Evolutionary conservation across 2,113 vertebrate genomes (phyloP).

Genomic region (Cochlearius cochlearius): DNA sequence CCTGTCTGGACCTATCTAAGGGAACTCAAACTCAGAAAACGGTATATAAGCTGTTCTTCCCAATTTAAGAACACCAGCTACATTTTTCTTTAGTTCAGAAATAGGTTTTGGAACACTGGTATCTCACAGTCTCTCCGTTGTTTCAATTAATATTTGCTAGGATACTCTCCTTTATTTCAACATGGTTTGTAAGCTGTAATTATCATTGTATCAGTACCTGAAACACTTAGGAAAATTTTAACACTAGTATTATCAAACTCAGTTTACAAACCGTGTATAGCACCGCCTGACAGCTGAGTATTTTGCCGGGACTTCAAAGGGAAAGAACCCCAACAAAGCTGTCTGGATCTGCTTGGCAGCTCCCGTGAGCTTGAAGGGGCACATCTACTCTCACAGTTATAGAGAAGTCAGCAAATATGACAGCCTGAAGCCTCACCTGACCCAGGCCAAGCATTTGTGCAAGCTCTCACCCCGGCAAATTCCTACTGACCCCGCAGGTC

Average conservation of each 20-base stretch:
- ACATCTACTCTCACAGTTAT: neutral
- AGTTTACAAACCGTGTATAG: neutral
- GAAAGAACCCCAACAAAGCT: neutral
- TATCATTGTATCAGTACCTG: neutral
- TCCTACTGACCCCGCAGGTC: neutral
- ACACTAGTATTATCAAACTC: neutral
- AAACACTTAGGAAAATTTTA: neutral
- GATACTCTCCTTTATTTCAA: neutral
- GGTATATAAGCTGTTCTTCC: neutral
- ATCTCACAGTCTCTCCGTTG: neutral
- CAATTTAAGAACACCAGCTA: neutral
- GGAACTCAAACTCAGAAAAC: neutral
- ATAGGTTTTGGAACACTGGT: neutral
- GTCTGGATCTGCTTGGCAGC: neutral
- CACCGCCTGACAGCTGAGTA: neutral
- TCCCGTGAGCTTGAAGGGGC: neutral
- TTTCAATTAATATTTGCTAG: neutral
- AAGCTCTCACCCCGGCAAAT: neutral
- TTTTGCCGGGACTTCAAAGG: neutral
- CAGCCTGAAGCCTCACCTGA: neutral
- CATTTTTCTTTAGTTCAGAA: neutral
- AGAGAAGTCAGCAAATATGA: accelerated
- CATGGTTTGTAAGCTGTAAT: neutral
- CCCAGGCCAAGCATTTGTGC: neutral
- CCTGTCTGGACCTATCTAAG: neutral